Conservation (phyloP, 1,140 invertebrate genomes). For the Hycleus cichorii region DNA sequence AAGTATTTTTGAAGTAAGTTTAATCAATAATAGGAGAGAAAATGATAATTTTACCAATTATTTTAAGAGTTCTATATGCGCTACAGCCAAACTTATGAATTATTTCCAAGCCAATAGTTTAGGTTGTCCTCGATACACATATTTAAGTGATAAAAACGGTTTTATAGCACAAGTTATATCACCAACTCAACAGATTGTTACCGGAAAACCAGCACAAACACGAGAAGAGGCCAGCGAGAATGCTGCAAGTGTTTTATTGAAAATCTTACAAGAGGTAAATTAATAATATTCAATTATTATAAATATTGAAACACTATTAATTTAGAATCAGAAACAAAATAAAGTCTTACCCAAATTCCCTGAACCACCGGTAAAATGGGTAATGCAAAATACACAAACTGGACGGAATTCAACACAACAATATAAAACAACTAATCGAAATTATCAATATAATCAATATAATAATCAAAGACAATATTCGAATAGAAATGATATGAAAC, state of each 20-base stretch:
- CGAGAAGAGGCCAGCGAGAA: conserved; percentile 42
- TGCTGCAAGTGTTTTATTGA: conserved; percentile 35
- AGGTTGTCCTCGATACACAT: conserved; percentile 43
- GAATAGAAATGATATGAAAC: neutral
- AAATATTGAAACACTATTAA: neutral
- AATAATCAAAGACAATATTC: too few species aligned
- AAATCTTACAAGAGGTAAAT: conserved; percentile 12
- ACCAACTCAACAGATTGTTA: conserved; percentile 37
- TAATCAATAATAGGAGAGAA: conserved; percentile 3
- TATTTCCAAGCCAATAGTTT: conserved; percentile 39
- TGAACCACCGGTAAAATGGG: conserved; percentile 36
- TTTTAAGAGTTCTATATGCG: conserved; percentile 21
- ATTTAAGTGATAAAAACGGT: conserved; percentile 33
- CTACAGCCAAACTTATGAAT: conserved; percentile 36
- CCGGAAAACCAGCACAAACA: conserved; percentile 34
- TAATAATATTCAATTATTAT: conserved; percentile 2
- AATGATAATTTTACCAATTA: neutral
- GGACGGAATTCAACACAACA: conserved; percentile 14
- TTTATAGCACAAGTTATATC: conserved; percentile 40
- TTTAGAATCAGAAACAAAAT: conserved; percentile 13
- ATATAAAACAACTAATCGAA: conserved; percentile 14
- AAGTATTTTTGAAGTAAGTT: conserved; percentile 21
- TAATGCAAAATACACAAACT: conserved; percentile 17
- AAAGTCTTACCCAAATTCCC: conserved; percentile 20
- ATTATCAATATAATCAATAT: too few species aligned